Evolutionary conservation across 2,888 invertebrate species (phyloP).

Genomic region (Habrosyne pyritoides): DNA sequence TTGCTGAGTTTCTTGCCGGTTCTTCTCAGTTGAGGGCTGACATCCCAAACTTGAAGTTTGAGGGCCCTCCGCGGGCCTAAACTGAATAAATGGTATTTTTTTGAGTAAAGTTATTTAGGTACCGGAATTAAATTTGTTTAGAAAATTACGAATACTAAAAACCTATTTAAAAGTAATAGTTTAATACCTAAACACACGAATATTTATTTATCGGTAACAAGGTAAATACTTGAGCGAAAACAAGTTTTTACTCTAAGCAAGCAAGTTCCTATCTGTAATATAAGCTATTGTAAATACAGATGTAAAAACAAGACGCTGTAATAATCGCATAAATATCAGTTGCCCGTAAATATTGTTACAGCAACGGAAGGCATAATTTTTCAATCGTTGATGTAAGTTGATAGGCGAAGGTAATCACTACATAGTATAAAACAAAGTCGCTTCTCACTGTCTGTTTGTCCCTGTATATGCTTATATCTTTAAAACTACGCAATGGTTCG

Average conservation of each 20-base stretch:
- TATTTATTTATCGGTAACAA: not conserved
- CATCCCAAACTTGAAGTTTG: too few species aligned
- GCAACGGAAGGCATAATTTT: not conserved
- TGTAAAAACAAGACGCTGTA: slow-evolving; percentile 2
- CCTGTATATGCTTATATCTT: too few species aligned
- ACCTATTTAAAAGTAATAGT: not conserved
- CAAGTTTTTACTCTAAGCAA: not conserved
- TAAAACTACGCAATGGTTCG: too few species aligned
- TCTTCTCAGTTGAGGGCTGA: too few species aligned
- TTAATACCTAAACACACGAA: not conserved
- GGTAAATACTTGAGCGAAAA: not conserved
- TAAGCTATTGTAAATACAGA: slow-evolving; percentile 1
- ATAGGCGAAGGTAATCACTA: too few species aligned
- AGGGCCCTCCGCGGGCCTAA: too few species aligned
- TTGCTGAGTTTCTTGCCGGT: too few species aligned
- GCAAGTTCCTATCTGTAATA: not conserved
- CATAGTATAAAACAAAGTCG: too few species aligned
- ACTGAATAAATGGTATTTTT: too few species aligned
- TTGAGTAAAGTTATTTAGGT: too few species aligned
- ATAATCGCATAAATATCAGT: not conserved
- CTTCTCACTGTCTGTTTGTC: too few species aligned
- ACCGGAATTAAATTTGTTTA: not conserved
- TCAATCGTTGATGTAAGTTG: not conserved
- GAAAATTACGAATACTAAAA: not conserved
- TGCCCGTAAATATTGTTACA: not conserved